These are phyloP conservation scores for Syndactyla subalaris DNA, from an alignment of 2,797 vertebrate species.

Conservation along the genomic window DNA sequence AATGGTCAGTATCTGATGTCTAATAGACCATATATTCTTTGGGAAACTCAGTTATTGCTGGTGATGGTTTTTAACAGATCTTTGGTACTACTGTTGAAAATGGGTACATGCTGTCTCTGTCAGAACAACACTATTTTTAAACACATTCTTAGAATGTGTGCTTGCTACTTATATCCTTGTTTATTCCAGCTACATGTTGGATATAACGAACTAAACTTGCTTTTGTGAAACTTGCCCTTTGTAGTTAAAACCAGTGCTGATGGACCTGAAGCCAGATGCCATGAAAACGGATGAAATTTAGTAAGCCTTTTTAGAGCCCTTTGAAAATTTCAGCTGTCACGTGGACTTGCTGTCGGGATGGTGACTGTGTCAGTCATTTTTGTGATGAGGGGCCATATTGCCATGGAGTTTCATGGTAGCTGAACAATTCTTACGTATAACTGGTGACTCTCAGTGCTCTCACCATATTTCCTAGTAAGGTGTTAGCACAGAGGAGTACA, in stretches of 20 bases:
- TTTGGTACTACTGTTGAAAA: background rate
- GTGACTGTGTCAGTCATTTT: background rate
- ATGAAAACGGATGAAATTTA: background rate
- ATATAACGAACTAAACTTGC: background rate
- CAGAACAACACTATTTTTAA: conserved; percentile 28
- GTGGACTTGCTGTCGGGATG: background rate
- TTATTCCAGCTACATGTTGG: background rate
- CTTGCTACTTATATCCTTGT: conserved; percentile 1
- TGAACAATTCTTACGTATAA: background rate
- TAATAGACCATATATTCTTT: background rate
- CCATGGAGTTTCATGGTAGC: background rate
- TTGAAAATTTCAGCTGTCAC: background rate
- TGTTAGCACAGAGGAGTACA: background rate
- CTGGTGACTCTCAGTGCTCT: background rate
- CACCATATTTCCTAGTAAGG: background rate
- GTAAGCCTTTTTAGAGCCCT: background rate
- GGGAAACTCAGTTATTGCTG: background rate
- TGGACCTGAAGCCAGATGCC: background rate
- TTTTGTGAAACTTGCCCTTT: background rate
- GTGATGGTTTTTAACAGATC: background rate
- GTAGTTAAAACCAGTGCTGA: background rate
- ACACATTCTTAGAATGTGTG: background rate
- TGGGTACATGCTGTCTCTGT: background rate
- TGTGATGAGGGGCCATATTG: background rate
- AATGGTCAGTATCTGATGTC: background rate